phyloP scores from a whole-genome alignment of 2,113 vertebrate genomes.

The Saccopteryx bilineata region DNA sequence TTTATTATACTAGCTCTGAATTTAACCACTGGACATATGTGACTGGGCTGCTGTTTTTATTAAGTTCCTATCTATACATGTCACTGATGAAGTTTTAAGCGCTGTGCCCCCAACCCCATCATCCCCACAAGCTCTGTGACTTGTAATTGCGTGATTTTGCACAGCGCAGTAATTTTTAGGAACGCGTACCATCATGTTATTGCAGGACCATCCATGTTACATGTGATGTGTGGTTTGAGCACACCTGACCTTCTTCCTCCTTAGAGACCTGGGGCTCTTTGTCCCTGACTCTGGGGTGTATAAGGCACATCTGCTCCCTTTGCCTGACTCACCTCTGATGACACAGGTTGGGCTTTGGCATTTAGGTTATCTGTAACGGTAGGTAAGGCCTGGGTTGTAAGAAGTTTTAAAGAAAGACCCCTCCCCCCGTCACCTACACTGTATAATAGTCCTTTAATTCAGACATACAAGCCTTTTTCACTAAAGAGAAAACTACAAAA shows the following conservation, averaged over 20 bases:
- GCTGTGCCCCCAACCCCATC: background rate
- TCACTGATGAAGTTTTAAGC: background rate
- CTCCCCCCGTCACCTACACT: fast-evolving
- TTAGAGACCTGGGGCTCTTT: too few relatives aligned
- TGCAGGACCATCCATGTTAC: fast-evolving
- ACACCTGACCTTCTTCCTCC: background rate
- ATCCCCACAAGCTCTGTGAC: background rate
- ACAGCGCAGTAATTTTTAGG: fast-evolving
- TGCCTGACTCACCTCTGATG: fast-evolving
- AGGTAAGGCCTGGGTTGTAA: fast-evolving
- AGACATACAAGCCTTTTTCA: background rate
- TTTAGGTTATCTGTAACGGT: fast-evolving
- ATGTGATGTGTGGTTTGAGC: background rate
- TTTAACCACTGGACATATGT: fast-evolving
- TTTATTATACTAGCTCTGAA: fast-evolving
- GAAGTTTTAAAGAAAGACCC: fast-evolving
- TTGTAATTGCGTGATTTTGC: fast-evolving
- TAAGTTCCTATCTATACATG: too few relatives aligned
- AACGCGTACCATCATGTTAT: fast-evolving
- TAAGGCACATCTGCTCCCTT: fast-evolving
- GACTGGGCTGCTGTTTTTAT: fast-evolving
- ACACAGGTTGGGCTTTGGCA: fast-evolving
- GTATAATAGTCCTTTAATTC: background rate
- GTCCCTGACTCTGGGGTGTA: fast-evolving
- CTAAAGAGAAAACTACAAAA: background rate